Base-by-base conservation (phyloP, 2,113 vertebrate genomes). In the Ibidorhyncha struthersii region DNA sequence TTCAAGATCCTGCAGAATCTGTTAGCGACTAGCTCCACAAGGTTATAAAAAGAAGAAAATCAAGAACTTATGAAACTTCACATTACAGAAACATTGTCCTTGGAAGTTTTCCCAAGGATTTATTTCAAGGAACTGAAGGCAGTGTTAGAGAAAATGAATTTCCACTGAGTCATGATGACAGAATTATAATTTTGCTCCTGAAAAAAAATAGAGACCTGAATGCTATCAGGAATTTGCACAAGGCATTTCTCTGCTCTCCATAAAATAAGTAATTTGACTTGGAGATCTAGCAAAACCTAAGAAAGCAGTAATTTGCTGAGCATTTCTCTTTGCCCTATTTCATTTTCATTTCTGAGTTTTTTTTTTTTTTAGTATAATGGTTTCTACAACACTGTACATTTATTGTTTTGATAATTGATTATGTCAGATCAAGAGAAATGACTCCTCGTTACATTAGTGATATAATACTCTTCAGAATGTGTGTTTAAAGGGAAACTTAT, bases 91-190 rank as follows among this genome's bases (percentile, higher is more conserved):
- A 62, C 14, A 40, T 79, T 82, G 49, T 58, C 79, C 84, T 95
- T 91, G 83, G 62, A 89, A 25, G 14, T 77, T 72, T 91, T 85
- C 41, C 30, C 52, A 61, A 84, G 52, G 74, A 72, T 85, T 85
- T 91, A 55, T 85, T 96, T 82, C 23, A 88, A 77, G 62, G 47
- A 25, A 65, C 40, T 85, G 78, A 94, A 95, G 25, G 67, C 71
- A 94, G 6, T 79, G 29, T 90, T 91, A 84, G 56, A 87, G 55
- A 79, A 94, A 95, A 87, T 4, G 3, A 58, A 91, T 85, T 97
- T 91, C 45, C 30, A 61, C 78, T 73, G 66, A 94, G 66, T 96
- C 78, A 82, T 36, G 41, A 72, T 82, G 73, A 74, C 25, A 86
- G 41, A 88, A 72, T 91, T 91, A 47, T 22, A 71, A 85, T 82